Conservation (phyloP, 2,797 vertebrate genomes). For the Manis crassicaudata region DNA sequence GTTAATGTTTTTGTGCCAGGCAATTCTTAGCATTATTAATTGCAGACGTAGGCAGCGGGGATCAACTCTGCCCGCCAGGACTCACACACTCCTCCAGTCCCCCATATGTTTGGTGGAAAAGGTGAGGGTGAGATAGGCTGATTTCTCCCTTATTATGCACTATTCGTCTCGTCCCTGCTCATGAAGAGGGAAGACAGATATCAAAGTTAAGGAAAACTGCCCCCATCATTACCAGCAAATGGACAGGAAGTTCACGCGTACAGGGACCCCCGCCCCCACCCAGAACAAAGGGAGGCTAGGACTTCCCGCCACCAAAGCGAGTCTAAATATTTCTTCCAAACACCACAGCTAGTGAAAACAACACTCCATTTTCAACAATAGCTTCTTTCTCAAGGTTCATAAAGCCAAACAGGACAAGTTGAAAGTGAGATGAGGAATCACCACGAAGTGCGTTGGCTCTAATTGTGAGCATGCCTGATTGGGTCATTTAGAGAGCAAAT, state of each 20-base stretch:
- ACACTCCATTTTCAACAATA: not conserved
- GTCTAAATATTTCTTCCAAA: not conserved
- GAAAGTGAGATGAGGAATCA: not conserved
- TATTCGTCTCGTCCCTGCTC: not conserved
- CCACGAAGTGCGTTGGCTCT: not conserved
- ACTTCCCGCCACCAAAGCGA: not conserved
- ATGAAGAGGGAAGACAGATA: not conserved
- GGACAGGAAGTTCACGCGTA: not conserved
- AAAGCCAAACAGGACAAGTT: not conserved
- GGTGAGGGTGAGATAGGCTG: not conserved
- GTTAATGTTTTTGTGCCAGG: not conserved
- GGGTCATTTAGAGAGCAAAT: not conserved
- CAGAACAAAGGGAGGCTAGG: not conserved
- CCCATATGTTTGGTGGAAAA: not conserved
- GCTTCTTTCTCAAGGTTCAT: not conserved
- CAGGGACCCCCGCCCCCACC: not conserved
- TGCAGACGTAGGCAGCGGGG: accelerated
- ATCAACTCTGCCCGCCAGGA: not conserved
- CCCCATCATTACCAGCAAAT: not conserved
- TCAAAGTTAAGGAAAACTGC: not conserved
- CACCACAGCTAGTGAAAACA: not conserved
- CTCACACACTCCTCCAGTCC: not conserved
- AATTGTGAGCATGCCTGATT: not conserved
- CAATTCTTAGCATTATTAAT: not conserved
- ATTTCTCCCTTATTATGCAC: not conserved